Evolutionary conservation across 2,797 vertebrate genomes (phyloP), one percentile per base, ranked within the genome.

Genomic region (Nasua narica): DNA sequence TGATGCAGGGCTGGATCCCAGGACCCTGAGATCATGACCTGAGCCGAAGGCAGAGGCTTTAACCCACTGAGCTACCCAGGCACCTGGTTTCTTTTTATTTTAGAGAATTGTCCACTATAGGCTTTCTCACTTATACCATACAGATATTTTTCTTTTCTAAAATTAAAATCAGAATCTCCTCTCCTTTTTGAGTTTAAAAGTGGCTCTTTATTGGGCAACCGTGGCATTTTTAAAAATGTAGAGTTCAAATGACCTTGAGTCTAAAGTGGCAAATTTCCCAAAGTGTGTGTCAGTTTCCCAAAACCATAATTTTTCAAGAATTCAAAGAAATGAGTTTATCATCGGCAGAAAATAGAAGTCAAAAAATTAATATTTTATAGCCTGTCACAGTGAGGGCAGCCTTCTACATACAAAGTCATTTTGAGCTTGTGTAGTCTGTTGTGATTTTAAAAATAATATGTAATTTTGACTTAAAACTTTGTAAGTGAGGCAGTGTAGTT

Each of bases 241-340:
- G 50, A 79, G 16, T 93, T 91, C 56, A 88, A 32, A 76, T 93
- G 85, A 96, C 92, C 69, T 96, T 91, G 87, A 92, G 23, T 86
- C 37, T 86, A 62, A 94, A 78, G 76, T 91, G 87, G 93, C 60
- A 87, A 1, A 23, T 60, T 95, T 97, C 91, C 91, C 50, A 54
- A 74, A 43, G 58, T 65, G 13, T 92, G 32, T 92, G 56, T 92
- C 84, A 52, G 0, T 82, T 94, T 78, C 82, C 21, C 25, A 11
- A 87, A 95, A 62, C 84, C 76, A 40, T 91, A 91, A 52, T 84
- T 93, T 95, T 88, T 92, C 67, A 91, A 72, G 40, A 89, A 78
- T 92, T 94, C 12, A 88, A 79, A 86, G 79, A 93, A 93, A 91
- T 87, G 69, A 96, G 56, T 92, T 93, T 91, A 52, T 25, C 16